Percentiles rank a stretch among this genome's conserved stretches.
Conservation (phyloP, 2,888 invertebrate species). For the Drosophila paramelanica region DNA sequence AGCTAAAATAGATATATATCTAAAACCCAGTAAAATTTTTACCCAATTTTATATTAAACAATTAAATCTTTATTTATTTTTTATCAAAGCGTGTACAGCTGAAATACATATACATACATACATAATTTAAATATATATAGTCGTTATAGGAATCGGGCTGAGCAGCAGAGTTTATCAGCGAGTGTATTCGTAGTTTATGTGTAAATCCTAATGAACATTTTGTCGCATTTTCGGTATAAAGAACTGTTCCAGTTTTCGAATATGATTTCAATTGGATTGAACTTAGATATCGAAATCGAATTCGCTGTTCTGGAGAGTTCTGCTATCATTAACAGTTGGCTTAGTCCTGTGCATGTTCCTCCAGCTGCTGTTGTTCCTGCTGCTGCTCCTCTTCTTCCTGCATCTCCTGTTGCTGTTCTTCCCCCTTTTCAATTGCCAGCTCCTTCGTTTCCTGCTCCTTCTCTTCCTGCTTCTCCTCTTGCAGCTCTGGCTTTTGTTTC, state of each 20-base stretch:
- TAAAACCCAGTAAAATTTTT: no score
- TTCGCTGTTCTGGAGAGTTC: background rate
- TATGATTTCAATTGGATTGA: background rate
- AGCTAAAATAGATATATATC: no score
- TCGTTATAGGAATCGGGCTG: conserved; percentile 20
- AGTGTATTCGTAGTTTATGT: conserved; percentile 40
- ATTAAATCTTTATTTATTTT: background rate
- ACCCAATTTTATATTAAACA: conserved; percentile 4
- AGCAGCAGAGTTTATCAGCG: conserved; percentile 32
- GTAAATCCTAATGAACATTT: conserved; percentile 61
- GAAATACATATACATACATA: conserved; percentile 15
- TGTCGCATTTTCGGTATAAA: conserved; percentile 21
- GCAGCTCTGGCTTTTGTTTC: background rate
- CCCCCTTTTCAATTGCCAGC: no score
- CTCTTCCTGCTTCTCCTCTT: background rate
- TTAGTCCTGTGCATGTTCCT: background rate
- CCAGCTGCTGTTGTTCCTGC: background rate
- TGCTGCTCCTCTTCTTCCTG: background rate
- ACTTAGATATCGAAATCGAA: no score
- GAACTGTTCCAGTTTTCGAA: background rate
- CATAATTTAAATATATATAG: background rate
- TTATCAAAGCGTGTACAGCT: background rate
- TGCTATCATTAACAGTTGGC: background rate
- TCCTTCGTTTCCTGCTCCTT: background rate
- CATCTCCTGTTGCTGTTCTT: background rate